Base-by-base conservation (phyloP, 2,797 vertebrate species). In the Ctenopoma multispine region DNA sequence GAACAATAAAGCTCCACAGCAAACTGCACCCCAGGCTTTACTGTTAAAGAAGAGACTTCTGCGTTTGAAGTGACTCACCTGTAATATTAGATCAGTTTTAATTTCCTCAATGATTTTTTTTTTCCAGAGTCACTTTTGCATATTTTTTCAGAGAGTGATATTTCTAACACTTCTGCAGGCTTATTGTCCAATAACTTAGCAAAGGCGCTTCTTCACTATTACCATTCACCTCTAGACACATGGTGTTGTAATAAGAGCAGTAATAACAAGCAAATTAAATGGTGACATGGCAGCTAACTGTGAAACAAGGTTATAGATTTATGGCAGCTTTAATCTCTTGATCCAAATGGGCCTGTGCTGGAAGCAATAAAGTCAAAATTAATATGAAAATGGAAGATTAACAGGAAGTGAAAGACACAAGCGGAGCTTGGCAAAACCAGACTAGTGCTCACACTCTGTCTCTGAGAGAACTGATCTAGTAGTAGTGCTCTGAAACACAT, bases 201-300 rank as follows among this genome's bases (percentile, higher is more conserved):
- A 13, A 47, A 81, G 74, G 63, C 72, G 61, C 75, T 82, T 89
- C 83, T 82, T 83, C 77, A 56, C 72, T 55, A 66, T 79, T 81
- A 85, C 74, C 72, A 79, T 84, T 90, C 82, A 63, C 64, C 66
- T 69, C 71, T 60, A 61, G 74, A 83, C 72, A 65, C 74, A 80
- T 66, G 71, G 71, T 78, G 75, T 81, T 86, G 77, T 83, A 89
- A 89, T 90, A 89, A 84, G 62, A 86, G 67, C 64, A 79, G 81
- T 85, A 91, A 93, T 87, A 90, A 93, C 82, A 90, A 92, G 80
- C 90, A 91, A 85, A 90, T 90, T 76, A 80, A 87, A 86, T 76
- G 79, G 79, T 87, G 85, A 84, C 80, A 59, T 67, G 78, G 63
- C 56, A 27, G 69, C 63, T 61, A 83, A 84, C 71, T 73, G 73